Conservation (phyloP, 2,797 vertebrate species). For the Limosa lapponica region DNA sequence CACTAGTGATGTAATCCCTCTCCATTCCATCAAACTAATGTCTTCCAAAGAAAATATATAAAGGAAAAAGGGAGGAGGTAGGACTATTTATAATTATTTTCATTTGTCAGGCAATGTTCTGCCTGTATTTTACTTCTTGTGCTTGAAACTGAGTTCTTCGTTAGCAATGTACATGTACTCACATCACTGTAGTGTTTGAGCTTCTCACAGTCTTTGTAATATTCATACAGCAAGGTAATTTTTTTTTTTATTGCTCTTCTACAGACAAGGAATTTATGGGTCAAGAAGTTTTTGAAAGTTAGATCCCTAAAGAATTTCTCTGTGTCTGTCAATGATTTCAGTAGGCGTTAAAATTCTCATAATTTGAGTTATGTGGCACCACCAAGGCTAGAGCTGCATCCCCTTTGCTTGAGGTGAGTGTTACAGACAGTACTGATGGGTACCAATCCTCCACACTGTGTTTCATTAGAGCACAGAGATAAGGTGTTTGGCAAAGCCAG, state of each 20-base stretch:
- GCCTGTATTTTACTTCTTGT: neutral
- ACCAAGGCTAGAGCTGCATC: neutral
- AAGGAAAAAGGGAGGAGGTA: slow-evolving; percentile 38
- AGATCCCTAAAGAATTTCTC: neutral
- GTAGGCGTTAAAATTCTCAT: neutral
- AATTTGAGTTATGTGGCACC: neutral
- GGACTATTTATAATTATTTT: slow-evolving; percentile 34
- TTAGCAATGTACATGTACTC: neutral
- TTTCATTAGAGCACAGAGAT: neutral
- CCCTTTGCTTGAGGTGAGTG: neutral
- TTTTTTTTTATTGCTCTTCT: neutral
- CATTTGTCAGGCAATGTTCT: slow-evolving; percentile 23
- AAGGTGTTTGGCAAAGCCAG: neutral
- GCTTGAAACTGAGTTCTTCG: neutral
- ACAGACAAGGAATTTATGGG: neutral
- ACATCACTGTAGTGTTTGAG: neutral
- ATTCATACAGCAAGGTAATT: neutral
- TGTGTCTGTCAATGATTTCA: neutral
- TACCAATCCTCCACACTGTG: rapidly evolving
- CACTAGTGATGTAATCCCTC: neutral
- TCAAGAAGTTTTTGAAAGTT: neutral
- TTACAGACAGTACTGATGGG: too few relatives aligned
- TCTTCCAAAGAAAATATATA: slow-evolving; percentile 28
- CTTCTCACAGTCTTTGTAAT: neutral
- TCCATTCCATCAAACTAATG: slow-evolving; percentile 29